Percentiles rank a stretch among this genome's conserved stretches.
Conservation (phyloP, 2,797 vertebrate genomes). For the Taenioides sp. region DNA sequence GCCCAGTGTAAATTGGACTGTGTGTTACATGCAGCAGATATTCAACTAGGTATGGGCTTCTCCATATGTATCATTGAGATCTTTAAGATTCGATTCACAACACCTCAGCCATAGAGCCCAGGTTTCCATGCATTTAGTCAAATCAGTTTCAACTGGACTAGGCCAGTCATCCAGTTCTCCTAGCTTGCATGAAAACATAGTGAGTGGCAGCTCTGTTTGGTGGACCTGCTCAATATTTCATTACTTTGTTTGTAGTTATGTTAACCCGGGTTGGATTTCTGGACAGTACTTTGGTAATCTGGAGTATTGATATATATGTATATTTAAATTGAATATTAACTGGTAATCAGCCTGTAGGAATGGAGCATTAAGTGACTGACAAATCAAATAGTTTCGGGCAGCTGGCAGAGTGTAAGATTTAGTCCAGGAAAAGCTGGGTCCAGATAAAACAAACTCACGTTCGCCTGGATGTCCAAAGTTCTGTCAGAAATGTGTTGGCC, state of each 20-base stretch:
- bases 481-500: conserved; percentile 60
- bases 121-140: too few species aligned
- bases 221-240: conserved; percentile 3
- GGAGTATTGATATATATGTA: neutral
- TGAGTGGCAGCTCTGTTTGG: neutral
- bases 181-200: too few species aligned
- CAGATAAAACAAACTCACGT: conserved; percentile 67
- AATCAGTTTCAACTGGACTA: too few species aligned
- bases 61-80: too few species aligned
- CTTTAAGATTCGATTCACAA: too few species aligned
- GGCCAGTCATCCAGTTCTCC: too few species aligned
- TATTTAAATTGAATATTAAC: neutral
- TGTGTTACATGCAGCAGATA: too few species aligned
- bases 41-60: too few species aligned
- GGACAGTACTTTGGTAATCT: neutral
- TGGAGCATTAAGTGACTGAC: conserved; percentile 21
- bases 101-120: too few species aligned
- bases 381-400: conserved; percentile 33
- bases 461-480: conserved; percentile 57
- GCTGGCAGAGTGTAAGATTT: conserved; percentile 50
- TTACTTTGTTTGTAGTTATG: neutral
- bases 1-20: too few species aligned
- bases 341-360: neutral
- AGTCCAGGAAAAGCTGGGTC: conserved; percentile 52
- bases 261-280: neutral